Evolutionary conservation across 2,113 vertebrate genomes (phyloP), one percentile per base, ranked within the genome.

Genomic region (Eudorcas thomsonii): DNA sequence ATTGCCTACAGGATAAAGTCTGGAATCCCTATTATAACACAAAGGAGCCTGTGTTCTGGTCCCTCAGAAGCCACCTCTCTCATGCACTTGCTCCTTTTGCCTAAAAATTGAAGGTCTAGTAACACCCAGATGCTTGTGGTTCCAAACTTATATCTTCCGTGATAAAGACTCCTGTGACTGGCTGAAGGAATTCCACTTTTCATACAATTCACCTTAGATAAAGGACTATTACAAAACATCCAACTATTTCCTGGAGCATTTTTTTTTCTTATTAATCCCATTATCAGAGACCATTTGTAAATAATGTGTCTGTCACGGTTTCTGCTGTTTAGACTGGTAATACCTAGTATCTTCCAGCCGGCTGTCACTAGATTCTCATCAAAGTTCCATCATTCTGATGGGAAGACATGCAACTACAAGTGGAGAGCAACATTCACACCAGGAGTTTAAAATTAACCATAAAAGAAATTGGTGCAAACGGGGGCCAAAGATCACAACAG

Each of bases 381-480:
- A 3, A 64, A 92, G 59, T 77, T 52, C 43, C 33, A 62, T 25
- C 88, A 33, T 54, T 84, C 80, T 71, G 30, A 80, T 7, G 8
- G 54, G 39, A 16, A 84, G 80, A 82, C 2, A 9, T 30, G 71
- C 26, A 21, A 48, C 17, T 45, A 11, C 5, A 43, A 64, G 45
- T 4, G 7, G 21, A 77, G 1, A 28, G 48, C 43, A 81, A 81
- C 21, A 23, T 50, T 57, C 45, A 62, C 11, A 48, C 2, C 2
- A 54, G 60, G 19, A 82, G 6, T 86, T 91, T 64, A 60, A 39
- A 60, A 84, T 36, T n/a, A 86, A 57, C 15, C 28, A 67, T 55
- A 64, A 54, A 96, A 96, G 96, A 93, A 97, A 97, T 48, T n/a
- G 43, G 78, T 96, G 74, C 88, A 96, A 89, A 23, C 30, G 57